Evolutionary conservation across 2,797 vertebrate genomes (phyloP).

Genomic region (Anableps anableps): DNA sequence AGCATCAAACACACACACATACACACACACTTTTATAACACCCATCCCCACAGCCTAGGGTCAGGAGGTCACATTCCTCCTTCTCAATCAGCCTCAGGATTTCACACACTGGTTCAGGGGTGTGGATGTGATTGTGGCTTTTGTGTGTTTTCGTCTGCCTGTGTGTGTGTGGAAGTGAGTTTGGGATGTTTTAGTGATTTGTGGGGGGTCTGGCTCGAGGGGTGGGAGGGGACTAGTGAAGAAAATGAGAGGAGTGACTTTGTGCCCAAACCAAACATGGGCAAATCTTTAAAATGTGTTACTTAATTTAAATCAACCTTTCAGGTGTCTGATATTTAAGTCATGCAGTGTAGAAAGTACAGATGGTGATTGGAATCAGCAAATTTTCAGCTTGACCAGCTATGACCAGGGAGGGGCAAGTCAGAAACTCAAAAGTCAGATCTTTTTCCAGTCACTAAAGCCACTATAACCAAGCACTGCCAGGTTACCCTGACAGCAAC

Average conservation of each 20-base stretch:
- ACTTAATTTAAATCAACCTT: constrained; percentile 2
- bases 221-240: constrained; percentile 35
- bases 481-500: not conserved
- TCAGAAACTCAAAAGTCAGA: not conserved
- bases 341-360: not conserved
- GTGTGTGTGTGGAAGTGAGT: constrained; percentile 38
- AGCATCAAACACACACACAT: constrained; percentile 50
- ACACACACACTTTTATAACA: constrained; percentile 50
- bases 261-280: not conserved
- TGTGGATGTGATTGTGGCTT: constrained; percentile 50
- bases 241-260: constrained; percentile 20
- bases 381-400: not conserved
- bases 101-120: constrained; percentile 75
- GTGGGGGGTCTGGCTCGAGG: constrained; percentile 63
- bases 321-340: not conserved
- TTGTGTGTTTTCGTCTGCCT: constrained; percentile 45
- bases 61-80: constrained; percentile 77
- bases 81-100: constrained; percentile 80
- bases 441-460: not conserved
- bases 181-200: constrained; percentile 67
- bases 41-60: constrained; percentile 68
- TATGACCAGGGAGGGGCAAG: not conserved
- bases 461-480: not conserved
- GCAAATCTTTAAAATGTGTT: constrained; percentile 13
- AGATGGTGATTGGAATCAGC: not conserved